A percentile compares a stretch with the other conserved stretches of the same genome.
phyloP scores from a whole-genome alignment of 2,888 invertebrate species.

The Trichopria drosophilae region DNA sequence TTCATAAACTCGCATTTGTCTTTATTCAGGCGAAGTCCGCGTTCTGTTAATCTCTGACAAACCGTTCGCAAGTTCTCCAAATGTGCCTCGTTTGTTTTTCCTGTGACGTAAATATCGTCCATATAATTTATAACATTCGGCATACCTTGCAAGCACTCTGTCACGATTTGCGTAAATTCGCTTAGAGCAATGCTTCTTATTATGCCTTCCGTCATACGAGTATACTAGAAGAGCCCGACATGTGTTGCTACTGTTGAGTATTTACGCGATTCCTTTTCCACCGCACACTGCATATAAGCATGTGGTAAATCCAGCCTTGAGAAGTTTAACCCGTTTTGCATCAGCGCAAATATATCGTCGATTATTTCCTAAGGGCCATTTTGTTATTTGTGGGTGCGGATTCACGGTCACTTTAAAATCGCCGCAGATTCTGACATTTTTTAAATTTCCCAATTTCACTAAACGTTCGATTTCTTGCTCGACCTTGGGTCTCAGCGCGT shows the following conservation, averaged over 20 bases:
- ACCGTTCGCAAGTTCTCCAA: constrained; percentile 11
- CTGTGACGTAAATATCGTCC: constrained; percentile 25
- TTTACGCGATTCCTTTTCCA: no score
- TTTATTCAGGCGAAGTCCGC: constrained; percentile 14
- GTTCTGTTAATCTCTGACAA: constrained; percentile 10
- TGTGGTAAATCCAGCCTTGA: no score
- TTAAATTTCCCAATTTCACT: constrained; percentile 33
- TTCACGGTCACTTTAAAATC: constrained; percentile 42
- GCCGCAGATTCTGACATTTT: constrained; percentile 38
- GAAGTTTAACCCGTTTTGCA: no score
- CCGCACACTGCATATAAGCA: no score
- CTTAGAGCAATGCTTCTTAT: constrained; percentile 6
- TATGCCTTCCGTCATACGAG: constrained; percentile 11
- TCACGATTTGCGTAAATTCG: constrained; percentile 17
- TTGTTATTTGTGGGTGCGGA: constrained; percentile 35
- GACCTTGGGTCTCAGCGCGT: constrained; percentile 26
- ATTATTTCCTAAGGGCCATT: constrained; percentile 40
- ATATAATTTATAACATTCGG: constrained; percentile 6
- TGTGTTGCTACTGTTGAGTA: constrained; percentile 17
- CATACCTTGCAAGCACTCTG: constrained; percentile 20
- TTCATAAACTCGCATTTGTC: constrained; percentile 41
- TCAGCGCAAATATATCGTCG: constrained; percentile 34
- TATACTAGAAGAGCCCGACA: constrained; percentile 13
- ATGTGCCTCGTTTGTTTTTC: constrained; percentile 15
- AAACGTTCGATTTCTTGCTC: constrained; percentile 28